A percentile compares a stretch with the other conserved stretches of the same genome.
These are phyloP conservation scores for Stenchaetothrips biformis DNA, from an alignment of 2,888 invertebrate species.

Conservation along the genomic window DNA sequence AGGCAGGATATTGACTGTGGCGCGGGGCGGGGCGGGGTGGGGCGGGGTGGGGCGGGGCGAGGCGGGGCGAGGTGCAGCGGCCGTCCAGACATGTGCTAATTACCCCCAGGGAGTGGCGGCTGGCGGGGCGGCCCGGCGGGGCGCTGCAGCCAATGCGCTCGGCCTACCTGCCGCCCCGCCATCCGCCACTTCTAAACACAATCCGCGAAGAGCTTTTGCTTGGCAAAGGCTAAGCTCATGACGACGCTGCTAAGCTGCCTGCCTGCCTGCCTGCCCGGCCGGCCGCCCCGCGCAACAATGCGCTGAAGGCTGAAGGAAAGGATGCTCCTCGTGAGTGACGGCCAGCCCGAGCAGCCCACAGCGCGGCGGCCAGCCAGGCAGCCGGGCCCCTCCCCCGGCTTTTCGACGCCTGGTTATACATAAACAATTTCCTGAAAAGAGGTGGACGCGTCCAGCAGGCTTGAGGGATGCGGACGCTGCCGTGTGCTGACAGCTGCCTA, in stretches of 20 bases:
- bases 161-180: not conserved
- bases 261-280: not conserved
- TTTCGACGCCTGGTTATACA: not conserved
- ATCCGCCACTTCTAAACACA: not conserved
- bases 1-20: not conserved
- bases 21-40: not conserved
- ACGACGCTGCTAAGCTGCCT: not conserved
- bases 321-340: not conserved
- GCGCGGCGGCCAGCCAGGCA: not conserved
- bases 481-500: not conserved
- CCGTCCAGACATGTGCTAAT: constrained; percentile 20
- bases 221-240: not conserved
- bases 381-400: not conserved
- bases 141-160: not conserved
- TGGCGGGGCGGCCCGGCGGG: constrained; percentile 5
- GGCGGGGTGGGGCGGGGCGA: too few relatives aligned
- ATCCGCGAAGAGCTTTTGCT: not conserved
- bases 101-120: not conserved
- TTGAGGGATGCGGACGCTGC: not conserved
- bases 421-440: not conserved
- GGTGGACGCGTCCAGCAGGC: not conserved
- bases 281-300: not conserved
- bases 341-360: not conserved
- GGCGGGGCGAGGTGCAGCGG: not conserved
- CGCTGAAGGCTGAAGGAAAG: not conserved